A percentile compares a stretch with the other conserved stretches of the same genome.
phyloP scores from a whole-genome alignment of 2,888 invertebrate species.

The Unio pictorum region DNA sequence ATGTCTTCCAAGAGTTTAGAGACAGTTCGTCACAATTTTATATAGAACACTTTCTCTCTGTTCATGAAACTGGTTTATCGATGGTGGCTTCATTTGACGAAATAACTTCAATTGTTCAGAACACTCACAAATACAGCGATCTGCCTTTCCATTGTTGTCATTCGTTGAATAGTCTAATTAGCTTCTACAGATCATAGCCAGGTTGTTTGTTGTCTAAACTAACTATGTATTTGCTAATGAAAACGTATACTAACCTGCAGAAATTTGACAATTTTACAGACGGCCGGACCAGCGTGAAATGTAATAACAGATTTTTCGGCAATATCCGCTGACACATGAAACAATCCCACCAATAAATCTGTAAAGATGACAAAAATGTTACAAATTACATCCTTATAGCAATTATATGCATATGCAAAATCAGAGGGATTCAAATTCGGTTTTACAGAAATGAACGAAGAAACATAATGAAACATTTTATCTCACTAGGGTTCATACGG shows the following conservation, averaged over 20 bases:
- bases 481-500: background rate
- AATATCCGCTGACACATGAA: slow-evolving; percentile 61
- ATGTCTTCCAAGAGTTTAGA: too few species aligned
- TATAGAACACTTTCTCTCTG: too few species aligned
- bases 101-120: too few species aligned
- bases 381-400: background rate
- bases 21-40: too few species aligned
- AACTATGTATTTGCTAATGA: too few species aligned
- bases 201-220: too few species aligned
- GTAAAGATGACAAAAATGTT: slow-evolving; percentile 12
- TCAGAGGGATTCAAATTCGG: background rate
- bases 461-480: background rate
- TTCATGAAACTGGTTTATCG: too few species aligned
- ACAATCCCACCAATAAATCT: slow-evolving; percentile 64
- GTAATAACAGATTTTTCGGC: slow-evolving; percentile 56
- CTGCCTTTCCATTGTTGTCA: too few species aligned
- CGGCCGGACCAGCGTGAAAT: slow-evolving; percentile 63
- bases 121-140: too few species aligned
- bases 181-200: too few species aligned
- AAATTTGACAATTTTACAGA: slow-evolving; percentile 63
- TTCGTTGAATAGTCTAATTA: too few species aligned
- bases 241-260: slow-evolving; percentile 39
- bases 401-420: accelerated
- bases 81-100: too few species aligned
- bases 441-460: background rate